Evolutionary conservation across 2,113 vertebrate genomes (phyloP).

Genomic region (Poeciliopsis prolifica): DNA sequence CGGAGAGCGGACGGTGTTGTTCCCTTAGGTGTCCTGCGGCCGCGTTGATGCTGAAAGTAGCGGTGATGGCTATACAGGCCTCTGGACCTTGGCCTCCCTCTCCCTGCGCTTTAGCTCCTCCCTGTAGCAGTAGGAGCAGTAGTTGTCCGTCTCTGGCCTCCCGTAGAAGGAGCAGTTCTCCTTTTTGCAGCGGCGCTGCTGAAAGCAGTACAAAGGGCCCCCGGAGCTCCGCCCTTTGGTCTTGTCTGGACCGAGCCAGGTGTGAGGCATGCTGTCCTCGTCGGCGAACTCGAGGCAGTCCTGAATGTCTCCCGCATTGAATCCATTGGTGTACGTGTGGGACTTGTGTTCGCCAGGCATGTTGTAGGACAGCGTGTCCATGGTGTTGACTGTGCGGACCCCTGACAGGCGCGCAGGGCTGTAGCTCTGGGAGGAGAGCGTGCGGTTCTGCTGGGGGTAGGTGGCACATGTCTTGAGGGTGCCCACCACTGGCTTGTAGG

Average conservation of each 20-base stretch:
- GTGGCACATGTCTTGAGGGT: constrained; percentile 95
- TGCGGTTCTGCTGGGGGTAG: constrained; percentile 96
- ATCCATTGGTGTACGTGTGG: constrained; percentile 94
- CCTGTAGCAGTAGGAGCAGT: constrained; percentile 97
- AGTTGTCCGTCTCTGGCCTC: constrained; percentile 94
- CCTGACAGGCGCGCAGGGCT: constrained; percentile 90
- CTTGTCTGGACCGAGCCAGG: constrained; percentile 89
- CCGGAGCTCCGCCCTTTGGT: constrained; percentile 85
- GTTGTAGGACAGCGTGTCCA: constrained; percentile 85
- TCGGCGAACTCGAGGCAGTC: constrained; percentile 93
- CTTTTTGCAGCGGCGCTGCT: constrained; percentile 94
- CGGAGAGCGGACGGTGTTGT: constrained; percentile 69
- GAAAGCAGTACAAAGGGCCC: constrained; percentile 87
- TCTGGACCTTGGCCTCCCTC: constrained; percentile 73
- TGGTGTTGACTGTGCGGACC: constrained; percentile 86
- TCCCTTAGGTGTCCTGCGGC: constrained; percentile 55
- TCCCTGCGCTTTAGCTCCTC: constrained; percentile 95
- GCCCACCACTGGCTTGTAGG: constrained; percentile 88
- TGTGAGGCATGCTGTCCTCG: constrained; percentile 84
- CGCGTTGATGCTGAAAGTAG: constrained; percentile 55
- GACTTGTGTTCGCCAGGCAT: constrained; percentile 92
- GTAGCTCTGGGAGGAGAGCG: constrained; percentile 95
- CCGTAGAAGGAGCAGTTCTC: constrained; percentile 98
- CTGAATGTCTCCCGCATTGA: constrained; percentile 84
- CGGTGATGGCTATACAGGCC: constrained; percentile 71